Percentiles rank a stretch among this genome's conserved stretches.
phyloP scores from a whole-genome alignment of 2,113 vertebrate species.

The Notechis scutatus region DNA sequence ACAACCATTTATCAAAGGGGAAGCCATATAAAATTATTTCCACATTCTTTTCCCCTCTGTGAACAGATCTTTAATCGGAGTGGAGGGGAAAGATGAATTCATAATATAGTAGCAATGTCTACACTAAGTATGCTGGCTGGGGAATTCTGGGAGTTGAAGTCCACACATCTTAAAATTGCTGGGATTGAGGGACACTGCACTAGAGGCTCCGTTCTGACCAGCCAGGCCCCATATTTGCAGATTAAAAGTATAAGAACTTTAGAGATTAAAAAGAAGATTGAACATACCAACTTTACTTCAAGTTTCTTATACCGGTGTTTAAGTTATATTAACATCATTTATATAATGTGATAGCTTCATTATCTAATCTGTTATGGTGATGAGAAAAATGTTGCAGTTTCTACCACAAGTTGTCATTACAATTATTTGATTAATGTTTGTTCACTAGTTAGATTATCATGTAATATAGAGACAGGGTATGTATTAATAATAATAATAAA shows the following conservation, averaged over 20 bases:
- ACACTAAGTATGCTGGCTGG: neutral
- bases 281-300: neutral
- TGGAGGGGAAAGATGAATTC: neutral
- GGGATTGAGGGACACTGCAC: conserved; percentile 10
- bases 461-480: neutral
- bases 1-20: neutral
- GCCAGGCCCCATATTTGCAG: neutral
- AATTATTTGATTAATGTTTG: neutral
- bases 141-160: neutral
- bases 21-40: conserved; percentile 26
- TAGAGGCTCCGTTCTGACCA: conserved; percentile 38
- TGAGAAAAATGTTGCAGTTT: neutral
- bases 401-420: neutral
- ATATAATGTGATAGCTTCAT: neutral
- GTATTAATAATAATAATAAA: neutral
- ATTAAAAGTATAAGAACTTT: conserved; percentile 8
- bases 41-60: neutral
- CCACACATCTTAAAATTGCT: neutral
- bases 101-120: conserved; percentile 27
- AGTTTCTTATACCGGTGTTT: neutral
- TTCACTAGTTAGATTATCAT: neutral
- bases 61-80: neutral
- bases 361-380: neutral
- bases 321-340: neutral
- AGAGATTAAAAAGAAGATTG: conserved; percentile 14